phyloP scores from a whole-genome alignment of 2,888 invertebrate genomes.

The Caenorhabditis sp. region DNA sequence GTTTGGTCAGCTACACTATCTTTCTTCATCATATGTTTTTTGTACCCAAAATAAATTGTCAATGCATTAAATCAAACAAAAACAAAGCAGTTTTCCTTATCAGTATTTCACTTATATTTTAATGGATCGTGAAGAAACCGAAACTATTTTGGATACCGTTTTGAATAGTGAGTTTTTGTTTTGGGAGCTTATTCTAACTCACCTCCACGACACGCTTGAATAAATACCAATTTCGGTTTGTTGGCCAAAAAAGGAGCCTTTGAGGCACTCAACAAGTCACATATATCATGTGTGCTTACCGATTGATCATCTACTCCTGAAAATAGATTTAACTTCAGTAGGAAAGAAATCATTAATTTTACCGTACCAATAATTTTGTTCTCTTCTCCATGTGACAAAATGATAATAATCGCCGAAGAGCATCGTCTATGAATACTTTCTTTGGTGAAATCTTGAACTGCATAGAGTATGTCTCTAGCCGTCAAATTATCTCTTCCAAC shows the following conservation, averaged over 20 bases:
- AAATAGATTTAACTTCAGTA: neutral
- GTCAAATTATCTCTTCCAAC: constrained; percentile 57
- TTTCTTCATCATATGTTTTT: neutral
- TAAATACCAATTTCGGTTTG: constrained; percentile 70
- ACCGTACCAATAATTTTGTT: constrained; percentile 48
- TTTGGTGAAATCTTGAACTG: constrained; percentile 51
- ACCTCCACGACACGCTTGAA: constrained; percentile 71
- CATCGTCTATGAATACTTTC: constrained; percentile 33
- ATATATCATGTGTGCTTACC: constrained; percentile 47
- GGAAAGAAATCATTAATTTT: neutral
- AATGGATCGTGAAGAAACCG: neutral
- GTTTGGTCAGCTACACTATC: too few relatives aligned
- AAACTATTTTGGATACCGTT: neutral
- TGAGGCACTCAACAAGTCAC: constrained; percentile 51
- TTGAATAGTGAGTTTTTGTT: neutral
- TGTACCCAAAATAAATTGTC: neutral
- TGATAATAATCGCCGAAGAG: constrained; percentile 56
- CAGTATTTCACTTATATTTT: neutral
- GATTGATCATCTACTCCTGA: constrained; percentile 54
- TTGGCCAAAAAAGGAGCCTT: constrained; percentile 64
- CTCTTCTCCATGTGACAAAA: constrained; percentile 69
- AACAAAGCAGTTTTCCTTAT: neutral
- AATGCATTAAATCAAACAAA: neutral
- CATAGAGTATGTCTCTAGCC: constrained; percentile 49
- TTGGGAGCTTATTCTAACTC: constrained; percentile 3